A percentile compares a stretch with the other conserved stretches of the same genome.
Evolutionary conservation across 2,797 vertebrate genomes (phyloP).

Genomic region (Enteromius fasciolatus): DNA sequence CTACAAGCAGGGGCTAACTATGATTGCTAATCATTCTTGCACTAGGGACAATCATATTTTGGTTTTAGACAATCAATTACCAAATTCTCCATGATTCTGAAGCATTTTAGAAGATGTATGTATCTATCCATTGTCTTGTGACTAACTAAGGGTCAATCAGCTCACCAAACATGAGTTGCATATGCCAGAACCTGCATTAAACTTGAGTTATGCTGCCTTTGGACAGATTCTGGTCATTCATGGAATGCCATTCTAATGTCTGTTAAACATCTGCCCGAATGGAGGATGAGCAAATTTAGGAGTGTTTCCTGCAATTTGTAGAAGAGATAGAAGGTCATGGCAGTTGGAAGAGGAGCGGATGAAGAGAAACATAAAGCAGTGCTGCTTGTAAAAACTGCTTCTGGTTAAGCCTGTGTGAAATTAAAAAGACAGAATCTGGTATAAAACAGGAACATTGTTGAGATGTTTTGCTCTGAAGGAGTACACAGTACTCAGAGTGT

Average conservation of each 20-base stretch:
- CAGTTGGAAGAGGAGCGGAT: conserved; percentile 63
- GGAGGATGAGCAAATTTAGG: conserved; percentile 68
- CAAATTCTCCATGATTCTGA: background rate
- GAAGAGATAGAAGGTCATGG: conserved; percentile 63
- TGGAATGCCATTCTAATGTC: conserved; percentile 65
- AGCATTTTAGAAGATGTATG: background rate
- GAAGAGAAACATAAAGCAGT: conserved; percentile 66
- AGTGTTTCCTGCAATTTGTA: conserved; percentile 70
- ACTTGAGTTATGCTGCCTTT: conserved; percentile 67
- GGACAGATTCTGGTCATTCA: conserved; percentile 64
- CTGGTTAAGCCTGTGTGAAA: conserved; percentile 57
- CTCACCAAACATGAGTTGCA: conserved; percentile 56
- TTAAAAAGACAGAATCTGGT: conserved; percentile 51
- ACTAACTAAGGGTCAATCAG: conserved; percentile 60
- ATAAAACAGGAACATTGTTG: background rate
- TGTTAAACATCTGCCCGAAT: conserved; percentile 71
- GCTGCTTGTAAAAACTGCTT: conserved; percentile 47
- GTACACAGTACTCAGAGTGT: background rate
- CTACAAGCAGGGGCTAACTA: background rate
- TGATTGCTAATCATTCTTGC: background rate
- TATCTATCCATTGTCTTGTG: conserved; percentile 22
- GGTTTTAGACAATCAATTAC: background rate
- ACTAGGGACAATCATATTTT: background rate
- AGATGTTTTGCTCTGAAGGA: background rate
- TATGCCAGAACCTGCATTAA: conserved; percentile 66